Percentiles rank a stretch among this genome's conserved stretches.
Evolutionary conservation across 2,888 invertebrate genomes (phyloP).

Genomic region (Clanis bilineata): DNA sequence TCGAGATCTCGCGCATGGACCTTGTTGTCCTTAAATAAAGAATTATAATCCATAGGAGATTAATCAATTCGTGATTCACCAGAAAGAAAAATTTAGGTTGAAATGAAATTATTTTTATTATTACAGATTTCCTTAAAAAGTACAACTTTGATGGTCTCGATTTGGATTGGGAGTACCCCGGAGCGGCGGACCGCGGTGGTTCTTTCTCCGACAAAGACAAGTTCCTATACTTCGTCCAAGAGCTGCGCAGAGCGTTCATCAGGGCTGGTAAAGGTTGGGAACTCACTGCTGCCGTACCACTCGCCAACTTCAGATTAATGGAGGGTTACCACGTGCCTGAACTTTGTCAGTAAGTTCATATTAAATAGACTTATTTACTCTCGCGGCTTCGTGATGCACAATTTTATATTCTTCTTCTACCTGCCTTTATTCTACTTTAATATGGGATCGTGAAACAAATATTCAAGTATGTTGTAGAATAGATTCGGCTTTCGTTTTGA

Average conservation of each 20-base stretch:
- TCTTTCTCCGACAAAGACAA: slow-evolving; percentile 91
- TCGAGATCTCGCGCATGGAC: no score
- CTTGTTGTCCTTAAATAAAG: no score
- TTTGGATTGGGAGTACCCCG: slow-evolving; percentile 96
- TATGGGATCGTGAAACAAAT: no score
- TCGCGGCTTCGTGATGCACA: no score
- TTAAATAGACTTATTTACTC: no score
- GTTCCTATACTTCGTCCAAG: slow-evolving; percentile 91
- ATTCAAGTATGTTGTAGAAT: no score
- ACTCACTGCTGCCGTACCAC: slow-evolving; percentile 94
- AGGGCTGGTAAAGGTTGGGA: slow-evolving; percentile 90
- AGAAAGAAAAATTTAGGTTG: background rate
- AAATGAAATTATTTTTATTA: background rate
- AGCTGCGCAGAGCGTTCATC: slow-evolving; percentile 89
- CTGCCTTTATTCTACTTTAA: no score
- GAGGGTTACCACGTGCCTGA: slow-evolving; percentile 96
- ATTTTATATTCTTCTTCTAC: no score
- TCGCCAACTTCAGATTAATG: slow-evolving; percentile 92
- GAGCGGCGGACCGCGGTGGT: slow-evolving; percentile 93
- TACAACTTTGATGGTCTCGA: slow-evolving; percentile 93
- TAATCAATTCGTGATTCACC: no score
- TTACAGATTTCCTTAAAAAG: slow-evolving; percentile 86
- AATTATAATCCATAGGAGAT: no score
- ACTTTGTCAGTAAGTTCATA: slow-evolving; percentile 89
- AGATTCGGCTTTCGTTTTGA: no score